A percentile compares a stretch with the other conserved stretches of the same genome.
Conservation (phyloP, 1,140 invertebrate species). For the Zaprionus davidi region DNA sequence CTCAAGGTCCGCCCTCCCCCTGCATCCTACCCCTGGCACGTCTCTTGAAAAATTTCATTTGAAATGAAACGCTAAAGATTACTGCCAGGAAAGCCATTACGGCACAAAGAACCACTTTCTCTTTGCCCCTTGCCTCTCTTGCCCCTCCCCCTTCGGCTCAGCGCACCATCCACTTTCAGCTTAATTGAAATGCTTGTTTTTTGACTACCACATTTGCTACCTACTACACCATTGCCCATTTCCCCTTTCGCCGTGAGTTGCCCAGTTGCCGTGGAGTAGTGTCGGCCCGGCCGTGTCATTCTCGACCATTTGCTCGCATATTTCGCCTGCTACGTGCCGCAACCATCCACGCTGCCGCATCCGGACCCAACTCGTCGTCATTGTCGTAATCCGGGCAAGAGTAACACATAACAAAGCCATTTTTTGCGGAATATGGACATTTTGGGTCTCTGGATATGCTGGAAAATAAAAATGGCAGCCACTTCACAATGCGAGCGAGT, state of each 20-base stretch:
- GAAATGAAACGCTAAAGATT: constrained; percentile 32
- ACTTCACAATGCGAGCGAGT: constrained; percentile 8
- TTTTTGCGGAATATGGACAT: constrained; percentile 71
- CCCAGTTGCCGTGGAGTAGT: background rate
- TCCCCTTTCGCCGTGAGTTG: background rate
- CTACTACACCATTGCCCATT: constrained; percentile 1
- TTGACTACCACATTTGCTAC: constrained; percentile 18
- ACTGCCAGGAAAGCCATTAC: background rate
- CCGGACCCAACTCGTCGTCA: constrained; percentile 13
- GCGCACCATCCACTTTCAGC: constrained; percentile 43
- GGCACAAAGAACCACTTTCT: constrained; percentile 10
- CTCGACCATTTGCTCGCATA: constrained; percentile 66
- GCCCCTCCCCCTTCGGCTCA: background rate
- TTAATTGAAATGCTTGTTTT: constrained; percentile 73
- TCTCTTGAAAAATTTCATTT: constrained; percentile 12
- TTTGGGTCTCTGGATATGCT: constrained; percentile 42
- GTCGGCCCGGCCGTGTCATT: constrained; percentile 49
- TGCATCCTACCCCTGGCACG: background rate
- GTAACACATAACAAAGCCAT: constrained; percentile 69
- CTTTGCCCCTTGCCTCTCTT: background rate
- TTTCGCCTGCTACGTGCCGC: constrained; percentile 70
- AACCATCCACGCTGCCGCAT: constrained; percentile 28
- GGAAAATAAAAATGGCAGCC: constrained; percentile 63
- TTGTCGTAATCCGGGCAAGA: constrained; percentile 19
- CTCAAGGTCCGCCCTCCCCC: background rate